These are phyloP conservation scores for Drosophila villosipedis DNA, from an alignment of 2,888 invertebrate species.

Conservation along the genomic window DNA sequence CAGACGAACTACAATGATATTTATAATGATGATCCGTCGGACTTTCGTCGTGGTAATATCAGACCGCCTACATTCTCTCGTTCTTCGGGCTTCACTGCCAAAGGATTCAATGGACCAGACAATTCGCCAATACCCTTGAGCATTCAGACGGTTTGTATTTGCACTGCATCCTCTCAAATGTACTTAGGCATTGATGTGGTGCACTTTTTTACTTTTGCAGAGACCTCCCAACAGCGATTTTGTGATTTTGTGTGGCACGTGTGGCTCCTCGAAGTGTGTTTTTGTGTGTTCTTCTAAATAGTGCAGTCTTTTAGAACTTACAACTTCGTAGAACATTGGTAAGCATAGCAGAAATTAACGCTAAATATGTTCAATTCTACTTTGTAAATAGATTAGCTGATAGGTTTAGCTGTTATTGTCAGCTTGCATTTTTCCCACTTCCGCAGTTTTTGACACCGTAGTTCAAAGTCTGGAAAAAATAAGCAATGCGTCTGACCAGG, in stretches of 20 bases:
- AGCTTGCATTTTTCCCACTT: not conserved
- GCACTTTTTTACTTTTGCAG: not conserved
- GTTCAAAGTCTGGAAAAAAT: constrained; percentile 1
- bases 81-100: not conserved
- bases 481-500: not conserved
- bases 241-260: too few relatives aligned
- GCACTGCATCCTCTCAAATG: not conserved
- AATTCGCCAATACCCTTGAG: not conserved
- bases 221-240: not conserved
- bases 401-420: not conserved
- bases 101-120: not conserved
- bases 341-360: not conserved
- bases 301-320: constrained; percentile 28
- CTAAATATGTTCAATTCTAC: not conserved
- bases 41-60: not conserved
- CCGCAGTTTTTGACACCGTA: not conserved
- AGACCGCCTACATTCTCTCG: not conserved
- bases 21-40: not conserved
- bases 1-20: not conserved
- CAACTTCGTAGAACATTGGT: not conserved
- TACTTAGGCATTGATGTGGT: not conserved
- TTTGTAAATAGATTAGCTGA: not conserved
- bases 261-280: too few relatives aligned
- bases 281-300: too few relatives aligned
- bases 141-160: constrained; percentile 16